Evolutionary conservation across 2,888 invertebrate species (phyloP), one percentile per base, ranked within the genome.

Genomic region (Euzophera pinguis): DNA sequence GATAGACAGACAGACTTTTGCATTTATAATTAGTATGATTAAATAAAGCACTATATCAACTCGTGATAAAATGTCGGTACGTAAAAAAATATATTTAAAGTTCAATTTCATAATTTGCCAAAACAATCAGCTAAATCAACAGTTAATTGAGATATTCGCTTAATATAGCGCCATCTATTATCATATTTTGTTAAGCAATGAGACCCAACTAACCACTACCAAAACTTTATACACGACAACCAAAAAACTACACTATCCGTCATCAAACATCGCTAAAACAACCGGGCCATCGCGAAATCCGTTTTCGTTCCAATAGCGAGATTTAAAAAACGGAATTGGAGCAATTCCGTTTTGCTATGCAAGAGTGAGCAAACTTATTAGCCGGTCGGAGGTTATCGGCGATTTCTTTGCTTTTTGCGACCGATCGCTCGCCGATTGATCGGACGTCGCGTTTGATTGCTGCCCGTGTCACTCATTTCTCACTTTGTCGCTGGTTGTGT

Each of bases 281-380:
- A 62, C 62, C 58, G 56, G 56, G 60, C 56, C 60, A 57, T 56
- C 59, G 59, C 62, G 59, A 75, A 69, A 58, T 62, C 69, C 67
- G 64, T 69, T 72, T 72, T 67, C 75, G 75, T 75, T 71, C 72
- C 62, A 80, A 83, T 81, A 81, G 81, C 69, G 75, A 78, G 80
- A 77, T 78, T 76, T 75, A 75, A 75, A 72, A 73, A 71, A 61
- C 65, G 68, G 73, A 77, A 78, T 78, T 78, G 85, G 78, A 73
- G 75, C 84, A 81, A 84, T 85, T 84, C 80, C 81, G 82, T 65
- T 77, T 67, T 70, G 77, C 73, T 76, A 84, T 87, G 89, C 85
- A 84, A 87, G 84, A 87, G 84, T 74, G 88, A 77, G 80, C 85
- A 85, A 84, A 85, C 84, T 86, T 84, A 85, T 86, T 85, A 85